These are phyloP conservation scores for Anser cygnoides DNA, from an alignment of 2,113 vertebrate species.

Conservation along the genomic window DNA sequence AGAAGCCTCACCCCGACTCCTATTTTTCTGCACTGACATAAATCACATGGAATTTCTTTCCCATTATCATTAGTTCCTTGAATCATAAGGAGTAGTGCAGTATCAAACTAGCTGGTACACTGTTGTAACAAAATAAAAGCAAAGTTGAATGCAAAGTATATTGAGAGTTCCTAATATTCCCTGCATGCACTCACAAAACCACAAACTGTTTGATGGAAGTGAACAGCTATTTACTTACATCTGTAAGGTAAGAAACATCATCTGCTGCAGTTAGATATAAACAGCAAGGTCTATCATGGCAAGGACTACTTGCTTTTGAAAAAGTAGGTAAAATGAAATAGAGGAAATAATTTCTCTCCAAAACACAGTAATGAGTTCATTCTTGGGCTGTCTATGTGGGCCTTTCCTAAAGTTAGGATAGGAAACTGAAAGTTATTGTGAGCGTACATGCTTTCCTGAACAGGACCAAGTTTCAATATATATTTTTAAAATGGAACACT, in stretches of 20 bases:
- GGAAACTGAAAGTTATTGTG: background rate
- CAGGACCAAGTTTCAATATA: background rate
- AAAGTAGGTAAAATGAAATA: fast-evolving
- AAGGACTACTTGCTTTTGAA: background rate
- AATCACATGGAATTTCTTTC: background rate
- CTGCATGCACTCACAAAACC: background rate
- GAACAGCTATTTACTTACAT: background rate
- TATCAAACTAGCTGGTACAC: background rate
- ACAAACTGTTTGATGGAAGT: background rate
- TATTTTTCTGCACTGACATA: background rate
- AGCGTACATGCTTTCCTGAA: fast-evolving
- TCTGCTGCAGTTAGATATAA: background rate
- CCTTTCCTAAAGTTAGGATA: background rate
- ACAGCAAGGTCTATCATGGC: background rate
- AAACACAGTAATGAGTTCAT: background rate
- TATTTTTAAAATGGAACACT: background rate
- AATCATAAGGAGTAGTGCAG: background rate
- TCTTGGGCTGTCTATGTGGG: background rate
- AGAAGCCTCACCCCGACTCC: background rate
- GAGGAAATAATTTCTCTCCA: background rate
- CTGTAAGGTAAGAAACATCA: background rate
- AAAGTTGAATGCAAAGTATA: background rate
- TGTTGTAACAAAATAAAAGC: background rate
- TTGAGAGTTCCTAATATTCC: fast-evolving
- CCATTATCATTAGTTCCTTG: background rate